A percentile compares a stretch with the other conserved stretches of the same genome.
These are phyloP conservation scores for Zaprionus ornatus DNA, from an alignment of 1,140 invertebrate genomes.

Conservation along the genomic window DNA sequence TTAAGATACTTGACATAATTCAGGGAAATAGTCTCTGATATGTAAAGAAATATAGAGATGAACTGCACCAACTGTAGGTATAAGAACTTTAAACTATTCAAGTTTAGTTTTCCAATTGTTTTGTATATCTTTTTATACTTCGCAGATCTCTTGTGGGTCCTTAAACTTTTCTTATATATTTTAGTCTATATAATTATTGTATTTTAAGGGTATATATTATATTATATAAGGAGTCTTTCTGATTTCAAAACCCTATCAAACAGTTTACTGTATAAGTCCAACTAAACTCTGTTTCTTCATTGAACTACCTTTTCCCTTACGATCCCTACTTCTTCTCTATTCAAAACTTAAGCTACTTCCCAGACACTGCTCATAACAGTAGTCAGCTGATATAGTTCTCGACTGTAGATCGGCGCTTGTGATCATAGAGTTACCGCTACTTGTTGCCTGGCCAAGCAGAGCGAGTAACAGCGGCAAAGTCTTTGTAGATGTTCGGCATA, in stretches of 20 bases:
- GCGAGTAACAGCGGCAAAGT: constrained; percentile 2
- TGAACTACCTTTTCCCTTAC: neutral
- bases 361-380: constrained; percentile 46
- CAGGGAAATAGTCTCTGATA: neutral
- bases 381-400: constrained; percentile 40
- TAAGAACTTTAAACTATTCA: neutral
- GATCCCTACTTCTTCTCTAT: neutral
- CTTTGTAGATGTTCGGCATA: constrained; percentile 62
- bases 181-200: neutral
- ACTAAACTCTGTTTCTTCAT: neutral
- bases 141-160: too few relatives aligned
- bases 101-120: neutral
- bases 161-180: too few relatives aligned
- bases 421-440: constrained; percentile 73
- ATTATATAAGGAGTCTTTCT: neutral
- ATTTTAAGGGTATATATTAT: neutral
- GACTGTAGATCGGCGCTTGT: constrained; percentile 63
- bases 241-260: neutral
- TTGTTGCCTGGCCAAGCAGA: constrained; percentile 29
- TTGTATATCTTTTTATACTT: neutral
- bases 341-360: constrained; percentile 1
- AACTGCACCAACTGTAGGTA: too few relatives aligned
- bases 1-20: neutral
- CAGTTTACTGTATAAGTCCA: neutral
- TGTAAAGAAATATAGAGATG: neutral